A percentile compares a stretch with the other conserved stretches of the same genome.
phyloP scores from a whole-genome alignment of 2,888 invertebrate genomes.

The Punctoribates punctum region DNA sequence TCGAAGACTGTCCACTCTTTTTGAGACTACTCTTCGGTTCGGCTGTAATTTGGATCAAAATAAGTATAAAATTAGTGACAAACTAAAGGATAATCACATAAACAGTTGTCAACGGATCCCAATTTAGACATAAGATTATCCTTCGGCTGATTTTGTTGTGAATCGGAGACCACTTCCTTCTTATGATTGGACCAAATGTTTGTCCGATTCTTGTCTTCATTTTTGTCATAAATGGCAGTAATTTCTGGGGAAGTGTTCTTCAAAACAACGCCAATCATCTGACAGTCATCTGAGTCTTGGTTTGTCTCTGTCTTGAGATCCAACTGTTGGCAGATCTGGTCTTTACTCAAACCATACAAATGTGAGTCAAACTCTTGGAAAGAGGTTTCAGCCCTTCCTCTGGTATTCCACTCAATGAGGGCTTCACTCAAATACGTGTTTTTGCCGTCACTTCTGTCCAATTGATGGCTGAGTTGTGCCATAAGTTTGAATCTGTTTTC shows the following conservation, averaged over 20 bases:
- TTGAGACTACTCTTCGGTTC: background rate
- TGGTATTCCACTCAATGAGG: background rate
- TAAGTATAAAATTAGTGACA: background rate
- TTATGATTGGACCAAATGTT: too few relatives aligned
- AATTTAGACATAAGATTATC: too few relatives aligned
- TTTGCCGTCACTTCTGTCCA: constrained; percentile 34
- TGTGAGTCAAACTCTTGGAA: background rate
- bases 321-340: background rate
- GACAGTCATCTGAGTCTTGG: background rate
- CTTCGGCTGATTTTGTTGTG: too few relatives aligned
- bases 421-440: constrained; percentile 30
- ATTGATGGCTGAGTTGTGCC: constrained; percentile 4
- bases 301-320: background rate
- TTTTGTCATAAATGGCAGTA: too few relatives aligned
- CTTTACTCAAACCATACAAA: background rate
- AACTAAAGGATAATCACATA: too few relatives aligned
- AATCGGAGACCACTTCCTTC: too few relatives aligned
- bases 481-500: background rate
- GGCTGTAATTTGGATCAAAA: background rate
- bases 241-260: background rate
- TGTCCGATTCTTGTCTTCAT: too few relatives aligned
- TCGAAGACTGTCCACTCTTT: background rate
- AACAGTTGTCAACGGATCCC: too few relatives aligned
- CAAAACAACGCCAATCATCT: background rate
- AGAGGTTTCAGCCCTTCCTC: background rate